These are phyloP conservation scores for Enteromius thamalakanensis DNA, from an alignment of 2,797 vertebrate species.

Conservation along the genomic window DNA sequence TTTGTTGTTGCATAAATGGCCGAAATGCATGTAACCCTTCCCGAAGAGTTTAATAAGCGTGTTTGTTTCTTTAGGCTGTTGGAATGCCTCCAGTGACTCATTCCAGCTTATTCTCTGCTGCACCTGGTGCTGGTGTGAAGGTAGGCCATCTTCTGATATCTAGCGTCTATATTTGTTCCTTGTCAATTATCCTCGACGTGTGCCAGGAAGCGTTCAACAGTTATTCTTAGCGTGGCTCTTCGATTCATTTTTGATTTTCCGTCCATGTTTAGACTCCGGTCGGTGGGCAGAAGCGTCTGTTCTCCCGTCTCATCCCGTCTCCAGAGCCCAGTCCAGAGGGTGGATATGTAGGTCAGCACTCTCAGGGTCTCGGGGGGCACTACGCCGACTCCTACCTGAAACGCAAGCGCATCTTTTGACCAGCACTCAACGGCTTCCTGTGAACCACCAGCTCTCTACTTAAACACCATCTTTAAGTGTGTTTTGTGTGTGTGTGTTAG, in stretches of 20 bases:
- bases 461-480: slow-evolving; percentile 31
- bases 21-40: too few species aligned
- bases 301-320: slow-evolving; percentile 88
- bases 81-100: slow-evolving; percentile 83
- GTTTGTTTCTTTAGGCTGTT: slow-evolving; percentile 74
- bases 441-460: slow-evolving; percentile 50
- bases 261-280: slow-evolving; percentile 79
- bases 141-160: slow-evolving; percentile 62
- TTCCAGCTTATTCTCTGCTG: slow-evolving; percentile 73
- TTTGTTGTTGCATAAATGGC: neutral
- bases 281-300: slow-evolving; percentile 88
- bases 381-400: slow-evolving; percentile 95
- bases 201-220: slow-evolving; percentile 18
- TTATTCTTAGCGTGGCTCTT: neutral
- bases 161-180: neutral
- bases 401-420: slow-evolving; percentile 90
- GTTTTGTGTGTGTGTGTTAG: slow-evolving; percentile 14
- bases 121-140: slow-evolving; percentile 78
- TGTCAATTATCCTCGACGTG: neutral
- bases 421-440: slow-evolving; percentile 35
- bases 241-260: neutral
- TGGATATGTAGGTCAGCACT: slow-evolving; percentile 91
- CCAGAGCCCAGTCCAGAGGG: slow-evolving; percentile 92
- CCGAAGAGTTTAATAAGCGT: neutral
- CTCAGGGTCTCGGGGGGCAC: slow-evolving; percentile 91